Percentiles rank a stretch among this genome's conserved stretches.
Conservation (phyloP, 2,113 vertebrate species). For the Hippoglossus stenolepis region DNA sequence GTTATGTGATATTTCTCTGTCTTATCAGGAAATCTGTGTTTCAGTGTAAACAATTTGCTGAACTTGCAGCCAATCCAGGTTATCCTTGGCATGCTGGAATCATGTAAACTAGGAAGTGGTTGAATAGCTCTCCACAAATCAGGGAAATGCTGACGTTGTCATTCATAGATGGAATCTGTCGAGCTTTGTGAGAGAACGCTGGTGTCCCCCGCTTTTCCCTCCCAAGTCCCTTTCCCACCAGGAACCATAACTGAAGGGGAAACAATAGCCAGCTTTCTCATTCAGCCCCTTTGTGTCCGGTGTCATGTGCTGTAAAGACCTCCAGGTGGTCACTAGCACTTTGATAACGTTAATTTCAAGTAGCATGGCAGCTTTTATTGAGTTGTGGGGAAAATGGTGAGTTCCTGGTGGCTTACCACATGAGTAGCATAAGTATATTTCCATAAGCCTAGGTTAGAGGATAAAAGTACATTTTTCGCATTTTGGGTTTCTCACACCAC, state of each 20-base stretch:
- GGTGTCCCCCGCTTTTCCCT: slow-evolving; percentile 30
- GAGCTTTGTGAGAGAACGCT: slow-evolving; percentile 60
- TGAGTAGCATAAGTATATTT: slow-evolving; percentile 12
- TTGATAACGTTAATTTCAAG: slow-evolving; percentile 27
- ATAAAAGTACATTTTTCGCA: background rate
- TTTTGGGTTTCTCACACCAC: background rate
- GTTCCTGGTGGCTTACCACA: background rate
- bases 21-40: slow-evolving; percentile 30
- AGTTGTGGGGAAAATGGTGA: background rate
- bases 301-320: slow-evolving; percentile 33
- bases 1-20: background rate
- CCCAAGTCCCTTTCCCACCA: slow-evolving; percentile 27
- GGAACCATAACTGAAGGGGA: slow-evolving; percentile 31
- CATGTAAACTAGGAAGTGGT: slow-evolving; percentile 72
- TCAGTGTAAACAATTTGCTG: slow-evolving; percentile 22
- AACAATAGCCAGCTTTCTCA: slow-evolving; percentile 65
- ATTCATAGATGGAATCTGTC: slow-evolving; percentile 56
- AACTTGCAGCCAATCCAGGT: slow-evolving; percentile 45
- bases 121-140: slow-evolving; percentile 72
- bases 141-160: slow-evolving; percentile 73
- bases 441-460: background rate
- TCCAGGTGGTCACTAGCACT: slow-evolving; percentile 42
- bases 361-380: background rate
- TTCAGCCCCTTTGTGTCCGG: slow-evolving; percentile 48
- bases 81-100: slow-evolving; percentile 53